Evolutionary conservation across 2,888 invertebrate genomes (phyloP), one percentile per base, ranked within the genome.

Genomic region (Dolichopus griseipennis): DNA sequence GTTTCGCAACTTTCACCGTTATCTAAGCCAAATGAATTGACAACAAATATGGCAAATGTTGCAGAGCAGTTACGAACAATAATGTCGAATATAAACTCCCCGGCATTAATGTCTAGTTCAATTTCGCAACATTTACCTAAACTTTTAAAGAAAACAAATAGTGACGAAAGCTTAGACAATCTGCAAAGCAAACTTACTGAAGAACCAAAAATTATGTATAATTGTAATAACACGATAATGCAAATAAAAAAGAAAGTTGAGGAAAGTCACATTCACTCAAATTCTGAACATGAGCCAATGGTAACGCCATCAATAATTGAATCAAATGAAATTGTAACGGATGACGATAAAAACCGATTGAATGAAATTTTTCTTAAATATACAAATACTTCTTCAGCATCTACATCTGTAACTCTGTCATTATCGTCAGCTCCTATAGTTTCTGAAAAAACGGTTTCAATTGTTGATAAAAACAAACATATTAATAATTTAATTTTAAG

Each of bases 1-100:
- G 83, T 88, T 65, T 88, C 90, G 0, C 89, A 90, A 75, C 78
- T 90, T 33, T 90, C 90, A 0, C 90, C 90, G 0, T 77, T 90
- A 2, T 89, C 89, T 0, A 89, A 89, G 76, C 89, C 90, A 0
- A 85, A 88, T 1, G 89, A 90, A 76, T 79, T 90, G 65, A 88
- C 89, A 18, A 87, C 88, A 0, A 89, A 88, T 74, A 88, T 90
- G 81, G 88, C 87, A 0, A 90, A 88, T 75, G 89, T 86, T 0
- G 88, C 88, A 0, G 88, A 89, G 76, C 90, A 89, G 74, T 76
- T 89, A 65, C 82, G 88, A 52, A 86, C 86, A 7, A 83, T 90
- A 65, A 82, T 90, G 78, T 89, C 90, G 0, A 89, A 84, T 72
- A 80, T 82, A 20, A 78, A 80, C 41, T 73, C 80, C 4, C 52